phyloP scores from a whole-genome alignment of 2,888 invertebrate species.

The Dynastes tityus region DNA sequence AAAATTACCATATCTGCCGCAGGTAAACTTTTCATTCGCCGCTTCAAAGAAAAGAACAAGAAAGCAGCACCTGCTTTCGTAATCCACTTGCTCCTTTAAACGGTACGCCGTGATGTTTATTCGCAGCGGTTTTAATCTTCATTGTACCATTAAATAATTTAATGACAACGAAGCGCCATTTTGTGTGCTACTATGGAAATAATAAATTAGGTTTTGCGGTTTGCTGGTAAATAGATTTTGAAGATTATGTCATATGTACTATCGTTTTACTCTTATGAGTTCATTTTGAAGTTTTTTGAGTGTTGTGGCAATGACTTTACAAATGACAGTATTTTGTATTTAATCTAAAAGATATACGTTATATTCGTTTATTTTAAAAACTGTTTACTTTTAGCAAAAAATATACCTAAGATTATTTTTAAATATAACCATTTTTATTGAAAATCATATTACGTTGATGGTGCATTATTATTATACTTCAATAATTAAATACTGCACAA shows the following conservation, averaged over 20 bases:
- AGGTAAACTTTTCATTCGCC: slow-evolving; percentile 23
- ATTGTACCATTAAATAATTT: slow-evolving; percentile 37
- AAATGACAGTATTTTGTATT: too few relatives aligned
- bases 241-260: not conserved
- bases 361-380: too few relatives aligned
- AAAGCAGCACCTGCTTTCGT: slow-evolving; percentile 39
- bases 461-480: too few relatives aligned
- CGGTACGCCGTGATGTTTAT: slow-evolving; percentile 27
- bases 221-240: slow-evolving; percentile 3
- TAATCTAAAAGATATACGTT: too few relatives aligned
- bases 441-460: too few relatives aligned
- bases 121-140: slow-evolving; percentile 8
- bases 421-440: too few relatives aligned
- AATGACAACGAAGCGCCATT: slow-evolving; percentile 29
- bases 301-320: too few relatives aligned
- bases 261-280: too few relatives aligned
- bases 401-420: too few relatives aligned
- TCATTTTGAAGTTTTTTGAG: too few relatives aligned
- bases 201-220: slow-evolving; percentile 1
- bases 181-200: not conserved
- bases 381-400: too few relatives aligned
- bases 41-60: slow-evolving; percentile 14
- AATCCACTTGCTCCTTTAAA: slow-evolving; percentile 29
- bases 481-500: too few relatives aligned
- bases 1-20: slow-evolving; percentile 8